Base-by-base conservation (phyloP, 2,797 vertebrate genomes). In the Cuculus canorus region DNA sequence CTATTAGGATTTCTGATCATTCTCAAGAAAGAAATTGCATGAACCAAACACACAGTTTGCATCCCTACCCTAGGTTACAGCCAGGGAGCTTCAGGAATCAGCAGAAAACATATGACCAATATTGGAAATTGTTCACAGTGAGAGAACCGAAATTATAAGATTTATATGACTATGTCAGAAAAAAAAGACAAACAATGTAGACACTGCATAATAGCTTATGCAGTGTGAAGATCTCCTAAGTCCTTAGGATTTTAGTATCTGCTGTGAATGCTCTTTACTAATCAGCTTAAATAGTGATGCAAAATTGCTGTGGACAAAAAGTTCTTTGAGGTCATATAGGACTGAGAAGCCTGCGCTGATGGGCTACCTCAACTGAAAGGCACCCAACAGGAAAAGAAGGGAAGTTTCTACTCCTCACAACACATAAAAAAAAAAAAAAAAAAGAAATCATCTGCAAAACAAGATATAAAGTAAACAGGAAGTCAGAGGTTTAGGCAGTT, bases 211-310 rank as follows among this genome's bases (percentile, higher is more conserved):
- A 77, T 7, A 52, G 28, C 33, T 81, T 45, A 64, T 33, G 33
- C 48, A 65, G 45, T 22, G 5, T 33, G 33, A 91, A 77, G 57
- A 37, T 37, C 33, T 86, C 70, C 50, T 63, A 72, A 76, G 53
- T 17, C 32, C 86, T 84, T 8, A 6, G 39, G 59, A 56, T 85
- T 93, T 95, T 69, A 59, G 30, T 68, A 73, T 60, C 84, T 91
- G 53, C 28, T 94, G 64, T 81, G 89, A 96, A 92, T 73, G 71
- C 68, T 65, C 60, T 66, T 84, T 73, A 77, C 43, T 87, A 82
- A 91, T 85, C 68, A 60, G 64, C 68, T 89, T 92, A 82, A 84
- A 61, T 10, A 87, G 71, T 63, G 21, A 73, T 82, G 72, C 56
- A 30, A 75, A 82, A 48, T 63, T 85, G 56, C 35, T 59, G 22